Conservation (phyloP, 2,888 invertebrate genomes). For the Ennomos quercinarius region DNA sequence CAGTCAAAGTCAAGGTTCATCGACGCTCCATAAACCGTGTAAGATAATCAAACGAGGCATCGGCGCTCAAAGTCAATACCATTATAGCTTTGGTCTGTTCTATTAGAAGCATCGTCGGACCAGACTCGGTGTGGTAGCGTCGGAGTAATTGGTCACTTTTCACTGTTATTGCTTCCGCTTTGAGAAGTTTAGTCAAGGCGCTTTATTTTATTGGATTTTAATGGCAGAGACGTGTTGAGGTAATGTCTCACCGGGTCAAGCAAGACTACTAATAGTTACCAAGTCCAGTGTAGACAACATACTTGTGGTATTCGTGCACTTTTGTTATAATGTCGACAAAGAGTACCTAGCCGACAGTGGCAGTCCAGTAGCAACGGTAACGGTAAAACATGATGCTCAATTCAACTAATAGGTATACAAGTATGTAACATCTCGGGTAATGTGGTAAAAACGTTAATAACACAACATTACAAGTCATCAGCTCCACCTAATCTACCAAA, state of each 20-base stretch:
- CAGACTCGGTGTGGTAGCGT: slow-evolving; percentile 6
- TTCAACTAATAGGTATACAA: slow-evolving; percentile 5
- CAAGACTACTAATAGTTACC: no score
- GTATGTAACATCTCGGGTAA: slow-evolving; percentile 2
- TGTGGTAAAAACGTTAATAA: slow-evolving; percentile 3
- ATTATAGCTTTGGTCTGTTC: slow-evolving; percentile 19
- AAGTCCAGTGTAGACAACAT: no score
- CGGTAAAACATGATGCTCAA: neutral
- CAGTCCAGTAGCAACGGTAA: neutral
- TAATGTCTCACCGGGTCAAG: no score
- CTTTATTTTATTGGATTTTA: neutral
- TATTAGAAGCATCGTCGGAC: slow-evolving; percentile 6
- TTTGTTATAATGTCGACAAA: no score
- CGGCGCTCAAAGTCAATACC: slow-evolving; percentile 27
- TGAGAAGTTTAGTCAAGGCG: neutral
- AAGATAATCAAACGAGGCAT: slow-evolving; percentile 20
- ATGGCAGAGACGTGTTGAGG: neutral
- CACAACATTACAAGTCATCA: slow-evolving; percentile 11
- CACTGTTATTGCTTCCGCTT: slow-evolving; percentile 16
- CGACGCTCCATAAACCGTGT: slow-evolving; percentile 8
- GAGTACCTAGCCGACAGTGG: no score
- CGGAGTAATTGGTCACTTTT: slow-evolving; percentile 7
- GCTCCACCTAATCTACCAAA: slow-evolving; percentile 4
- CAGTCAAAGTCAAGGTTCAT: slow-evolving; percentile 20
- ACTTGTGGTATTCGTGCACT: no score